Conservation (phyloP, 2,797 vertebrate genomes). For the Pangasius krempfi region DNA sequence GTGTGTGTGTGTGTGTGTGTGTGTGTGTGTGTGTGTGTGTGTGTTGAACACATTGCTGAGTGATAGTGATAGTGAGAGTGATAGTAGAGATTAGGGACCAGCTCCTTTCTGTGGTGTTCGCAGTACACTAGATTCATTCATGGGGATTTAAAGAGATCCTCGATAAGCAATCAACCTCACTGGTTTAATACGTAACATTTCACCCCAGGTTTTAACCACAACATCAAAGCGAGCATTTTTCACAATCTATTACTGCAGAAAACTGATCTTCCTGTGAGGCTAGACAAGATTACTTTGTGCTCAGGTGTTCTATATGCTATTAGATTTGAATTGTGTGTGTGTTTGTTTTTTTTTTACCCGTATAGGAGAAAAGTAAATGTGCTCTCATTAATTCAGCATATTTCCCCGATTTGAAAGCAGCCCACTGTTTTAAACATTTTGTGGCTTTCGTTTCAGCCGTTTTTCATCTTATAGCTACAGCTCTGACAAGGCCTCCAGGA, state of each 20-base stretch:
- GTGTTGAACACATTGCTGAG: slow-evolving; percentile 2
- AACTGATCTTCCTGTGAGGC: slow-evolving; percentile 6
- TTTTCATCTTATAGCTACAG: slow-evolving; percentile 1
- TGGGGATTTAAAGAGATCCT: slow-evolving; percentile 31
- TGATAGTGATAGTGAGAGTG: slow-evolving; percentile 11
- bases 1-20: slow-evolving; percentile 6
- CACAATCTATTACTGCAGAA: slow-evolving; percentile 1
- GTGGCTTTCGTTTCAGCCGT: not conserved
- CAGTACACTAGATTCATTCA: slow-evolving; percentile 25
- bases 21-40: slow-evolving; percentile 7
- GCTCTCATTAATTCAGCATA: not conserved
- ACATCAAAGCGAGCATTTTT: slow-evolving; percentile 7
- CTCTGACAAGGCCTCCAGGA: not conserved
- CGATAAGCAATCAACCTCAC: slow-evolving; percentile 26
- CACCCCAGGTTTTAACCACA: slow-evolving; percentile 15
- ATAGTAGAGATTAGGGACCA: slow-evolving; percentile 18
- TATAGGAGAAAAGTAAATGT: not conserved
- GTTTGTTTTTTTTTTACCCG: not conserved
- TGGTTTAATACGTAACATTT: slow-evolving; percentile 26
- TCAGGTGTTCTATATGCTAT: slow-evolving; percentile 29
- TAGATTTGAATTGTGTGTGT: slow-evolving; percentile 12
- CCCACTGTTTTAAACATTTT: not conserved
- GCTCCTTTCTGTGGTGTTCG: not conserved
- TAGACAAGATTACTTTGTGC: slow-evolving; percentile 15
- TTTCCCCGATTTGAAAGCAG: slow-evolving; percentile 9